Base-by-base conservation (phyloP, 2,797 vertebrate species). In the Pristis pectinata region DNA sequence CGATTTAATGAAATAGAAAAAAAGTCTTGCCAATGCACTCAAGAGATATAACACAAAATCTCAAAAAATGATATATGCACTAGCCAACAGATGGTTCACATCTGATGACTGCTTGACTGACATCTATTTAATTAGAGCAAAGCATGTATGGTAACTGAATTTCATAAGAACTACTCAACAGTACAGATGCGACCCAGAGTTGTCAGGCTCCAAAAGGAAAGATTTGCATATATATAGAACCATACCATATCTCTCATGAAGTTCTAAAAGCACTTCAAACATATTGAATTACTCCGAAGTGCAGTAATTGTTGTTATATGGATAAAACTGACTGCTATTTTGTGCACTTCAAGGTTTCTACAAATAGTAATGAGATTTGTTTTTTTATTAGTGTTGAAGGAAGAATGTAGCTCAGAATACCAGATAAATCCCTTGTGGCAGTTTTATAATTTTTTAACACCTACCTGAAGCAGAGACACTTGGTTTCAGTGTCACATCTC, bases 151-250 rank as follows among this genome's bases (percentile, higher is more conserved):
- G 87, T 91, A 67, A 91, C 87, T 91, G 87, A 41, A 91, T 67
- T 67, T 91, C 87, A 59, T 67, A n/a, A n/a, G 56, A 89, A 91
- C n/a, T 64, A 24, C 59, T 91, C 64, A 61, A 19, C 59, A 91
- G n/a, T 91, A 15, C 87, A 67, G n/a, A 67, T 64, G 87, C 17
- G 11, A 37, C 19, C 87, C 61, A 67, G n/a, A 24, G 19, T 91
- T 91, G 59, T 67, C 87, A 37, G 64, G 61, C 87, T 41, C n/a
- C 87, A 22, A 91, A 37, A 1, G 17, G 19, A 91, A 87, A 34
- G 27, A 91, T 91, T 91, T 91, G 59, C 87, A 41, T 67, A 67
- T 91, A 64, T 91, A 91, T 91, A 37, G 59, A 91, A 19, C 59
- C 87, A 91, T 41, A 64, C 87, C n/a, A n/a, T 67, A 91, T 91